Evolutionary conservation across 2,888 invertebrate genomes (phyloP), one percentile per base, ranked within the genome.

Genomic region (Apodemia zela): DNA sequence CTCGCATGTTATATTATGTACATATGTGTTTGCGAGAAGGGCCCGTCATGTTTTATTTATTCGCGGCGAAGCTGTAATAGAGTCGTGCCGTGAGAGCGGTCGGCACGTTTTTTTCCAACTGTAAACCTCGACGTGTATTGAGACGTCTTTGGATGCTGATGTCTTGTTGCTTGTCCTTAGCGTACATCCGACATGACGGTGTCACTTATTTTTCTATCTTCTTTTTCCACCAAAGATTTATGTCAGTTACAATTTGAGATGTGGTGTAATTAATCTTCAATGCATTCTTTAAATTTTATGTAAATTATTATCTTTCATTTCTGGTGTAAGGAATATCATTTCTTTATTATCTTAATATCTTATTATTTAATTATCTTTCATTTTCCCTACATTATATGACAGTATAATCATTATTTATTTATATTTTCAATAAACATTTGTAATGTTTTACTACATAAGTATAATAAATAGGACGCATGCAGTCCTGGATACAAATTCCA

Each of bases 1-100:
- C 57, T 62, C 42, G 57, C 17, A 54, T 49, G 49, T 61, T 29
- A 61, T 21, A 45, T 33, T 45, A 38, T 33, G 65, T 70, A 70
- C 70, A 68, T 65, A 77, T 75, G 75, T 75, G 74, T 78, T 83
- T 84, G 85, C 84, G 87, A 87, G 88, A 89, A 89, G 87, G 88
- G 89, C 86, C 81, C 89, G 82, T 89, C 90, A 91, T 91, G 91
- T 91, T 90, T 91, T 91, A 91, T 91, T 90, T 91, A 91, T 91
- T 85, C 81, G 85, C 85, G 78, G 82, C 81, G 79, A 82, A 85
- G 84, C 84, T 77, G 88, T 89, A 90, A 91, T 91, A 91, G 89
- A 90, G 91, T 88, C 88, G 89, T 88, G 87, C 84, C 85, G 87
- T 89, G 89, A 86, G 91, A 89, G 81, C 86, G 84, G 79, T 81